Evolutionary conservation across 2,888 invertebrate species (phyloP).

Genomic region (Phoenoteleia sp.): DNA sequence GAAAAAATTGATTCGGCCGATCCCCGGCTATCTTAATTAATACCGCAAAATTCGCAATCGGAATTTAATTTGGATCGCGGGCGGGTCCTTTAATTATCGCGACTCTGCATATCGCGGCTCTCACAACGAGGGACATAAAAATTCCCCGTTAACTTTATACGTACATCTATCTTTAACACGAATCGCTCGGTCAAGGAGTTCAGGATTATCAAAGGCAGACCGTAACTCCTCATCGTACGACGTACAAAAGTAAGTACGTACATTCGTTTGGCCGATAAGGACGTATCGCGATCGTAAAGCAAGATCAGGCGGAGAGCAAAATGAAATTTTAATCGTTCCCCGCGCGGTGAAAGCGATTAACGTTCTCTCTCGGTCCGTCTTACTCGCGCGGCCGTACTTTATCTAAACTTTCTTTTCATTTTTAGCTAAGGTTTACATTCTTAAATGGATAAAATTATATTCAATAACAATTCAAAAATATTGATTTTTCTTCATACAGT

Average conservation of each 20-base stretch:
- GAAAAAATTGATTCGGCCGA: not conserved
- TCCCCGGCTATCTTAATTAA: slow-evolving; percentile 47
- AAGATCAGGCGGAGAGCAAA: slow-evolving; percentile 71
- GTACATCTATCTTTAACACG: slow-evolving; percentile 69
- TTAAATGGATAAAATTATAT: no score
- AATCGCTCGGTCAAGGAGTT: slow-evolving; percentile 72
- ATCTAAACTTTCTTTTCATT: slow-evolving; percentile 59
- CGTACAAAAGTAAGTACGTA: slow-evolving; percentile 74
- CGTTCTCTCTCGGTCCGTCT: slow-evolving; percentile 31
- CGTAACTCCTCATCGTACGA: slow-evolving; percentile 73
- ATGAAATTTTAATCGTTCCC: slow-evolving; percentile 73
- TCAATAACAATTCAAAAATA: no score
- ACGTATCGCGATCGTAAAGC: slow-evolving; percentile 74
- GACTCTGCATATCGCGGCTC: slow-evolving; percentile 36
- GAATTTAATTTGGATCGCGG: slow-evolving; percentile 46
- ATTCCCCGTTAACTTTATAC: slow-evolving; percentile 70
- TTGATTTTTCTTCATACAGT: no score
- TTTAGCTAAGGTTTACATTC: no score
- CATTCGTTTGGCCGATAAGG: slow-evolving; percentile 73
- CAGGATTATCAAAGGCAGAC: slow-evolving; percentile 71
- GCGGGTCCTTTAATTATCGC: slow-evolving; percentile 37
- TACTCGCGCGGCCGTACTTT: not conserved
- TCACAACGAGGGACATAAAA: slow-evolving; percentile 53
- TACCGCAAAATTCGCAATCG: slow-evolving; percentile 35
- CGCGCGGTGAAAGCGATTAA: slow-evolving; percentile 72